Evolutionary conservation across 2,888 invertebrate genomes (phyloP), one percentile per base, ranked within the genome.

Genomic region (Cosmopolites sordidus): DNA sequence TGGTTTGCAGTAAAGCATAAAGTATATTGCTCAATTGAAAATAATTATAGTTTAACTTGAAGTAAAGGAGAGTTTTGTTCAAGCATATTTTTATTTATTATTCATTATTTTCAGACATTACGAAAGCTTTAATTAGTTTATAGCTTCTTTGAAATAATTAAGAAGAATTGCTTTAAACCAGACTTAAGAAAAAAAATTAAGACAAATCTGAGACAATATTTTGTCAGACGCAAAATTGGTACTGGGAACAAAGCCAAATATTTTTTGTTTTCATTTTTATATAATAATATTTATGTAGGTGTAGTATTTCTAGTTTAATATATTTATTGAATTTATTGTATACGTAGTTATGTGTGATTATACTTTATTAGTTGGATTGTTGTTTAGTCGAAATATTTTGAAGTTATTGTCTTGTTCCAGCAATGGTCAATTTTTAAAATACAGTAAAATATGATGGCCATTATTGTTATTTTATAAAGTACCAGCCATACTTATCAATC

Each of bases 181-280:
- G 48, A 44, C 42, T 43, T 42, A 12, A 42, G 39, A 43, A 22
- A 22, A 22, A 56, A 51, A 48, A 43, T 46, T 50, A 38, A 22
- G 45, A 55, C 54, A 56, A 51, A 48, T 37, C 41, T 50, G 27
- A 22, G 45, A 55, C 54, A 55, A 58, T 52, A 55, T 54, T 48
- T 45, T 53, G 51, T 48, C 48, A 48, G 46, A 54, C 55, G 58
- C 58, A 68, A 70, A 81, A 83, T 84, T 83, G 84, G 83, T 85
- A 82, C 70, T 82, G 83, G 86, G 85, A 86, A 86, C 83, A 86
- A 86, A 85, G 83, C 83, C 86, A 86, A 86, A 86, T 85, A 86
- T 84, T 84, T 82, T 83, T 85, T 84, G 80, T 81, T 80, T 79
- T 78, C 75, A 78, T 77, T 79, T 79, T 79, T 79, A 67, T 72